A percentile compares a stretch with the other conserved stretches of the same genome.
Conservation (phyloP, 2,888 invertebrate species). For the Parnassius smintheus region DNA sequence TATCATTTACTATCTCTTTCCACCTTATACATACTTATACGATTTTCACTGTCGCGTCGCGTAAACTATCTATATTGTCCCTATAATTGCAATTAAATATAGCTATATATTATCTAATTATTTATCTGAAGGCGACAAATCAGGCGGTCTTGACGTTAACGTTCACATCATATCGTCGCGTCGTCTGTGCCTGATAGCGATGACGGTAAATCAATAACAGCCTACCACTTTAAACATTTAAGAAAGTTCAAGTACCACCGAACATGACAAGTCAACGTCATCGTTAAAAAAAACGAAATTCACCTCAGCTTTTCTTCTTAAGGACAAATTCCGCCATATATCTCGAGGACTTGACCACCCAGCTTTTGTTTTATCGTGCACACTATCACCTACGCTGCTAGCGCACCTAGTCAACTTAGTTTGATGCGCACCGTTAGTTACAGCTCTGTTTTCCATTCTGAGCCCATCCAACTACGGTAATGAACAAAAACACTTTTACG, state of each 20-base stretch:
- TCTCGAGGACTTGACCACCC: constrained; percentile 76
- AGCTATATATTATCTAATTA: constrained; percentile 30
- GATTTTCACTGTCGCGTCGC: neutral
- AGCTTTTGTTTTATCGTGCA: constrained; percentile 66
- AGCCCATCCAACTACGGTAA: constrained; percentile 43
- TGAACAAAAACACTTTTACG: constrained; percentile 16
- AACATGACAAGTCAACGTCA: constrained; percentile 2
- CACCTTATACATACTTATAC: too few relatives aligned
- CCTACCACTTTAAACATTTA: constrained; percentile 25
- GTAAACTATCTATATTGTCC: neutral
- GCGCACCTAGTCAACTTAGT: constrained; percentile 67
- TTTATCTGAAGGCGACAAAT: constrained; percentile 37
- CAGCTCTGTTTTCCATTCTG: constrained; percentile 59
- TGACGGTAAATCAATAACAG: constrained; percentile 41
- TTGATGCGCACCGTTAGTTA: constrained; percentile 55
- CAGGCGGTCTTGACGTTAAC: constrained; percentile 29
- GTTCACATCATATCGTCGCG: constrained; percentile 31
- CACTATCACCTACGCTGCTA: constrained; percentile 69
- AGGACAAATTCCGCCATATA: constrained; percentile 74
- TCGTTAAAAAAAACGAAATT: constrained; percentile 30
- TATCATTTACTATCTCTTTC: too few relatives aligned
- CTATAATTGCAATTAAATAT: constrained; percentile 14
- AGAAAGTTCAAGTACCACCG: constrained; percentile 18
- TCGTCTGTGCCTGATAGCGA: constrained; percentile 34
- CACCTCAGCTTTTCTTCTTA: constrained; percentile 75